Evolutionary conservation across 30 jellyfish, hydroid and myxozoan genomes (phyloP).

Genomic region (Aurelia coerulea): DNA sequence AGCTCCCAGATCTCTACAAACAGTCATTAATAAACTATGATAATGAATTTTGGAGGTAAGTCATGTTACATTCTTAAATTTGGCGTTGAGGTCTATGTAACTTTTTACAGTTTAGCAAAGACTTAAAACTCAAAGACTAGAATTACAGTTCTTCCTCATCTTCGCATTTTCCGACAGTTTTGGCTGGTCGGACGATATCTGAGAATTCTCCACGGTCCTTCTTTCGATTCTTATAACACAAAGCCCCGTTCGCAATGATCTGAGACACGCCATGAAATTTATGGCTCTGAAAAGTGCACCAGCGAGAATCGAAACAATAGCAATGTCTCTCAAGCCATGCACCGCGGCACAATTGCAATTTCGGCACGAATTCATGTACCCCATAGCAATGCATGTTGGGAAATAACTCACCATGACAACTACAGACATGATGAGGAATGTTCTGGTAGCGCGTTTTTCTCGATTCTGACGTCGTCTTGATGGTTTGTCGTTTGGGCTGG

Average conservation of each 20-base stretch:
- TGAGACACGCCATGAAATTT: slow-evolving; percentile 49
- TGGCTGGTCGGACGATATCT: slow-evolving; percentile 55
- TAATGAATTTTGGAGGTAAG: too few relatives aligned
- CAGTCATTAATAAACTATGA: too few relatives aligned
- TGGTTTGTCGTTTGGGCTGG: slow-evolving; percentile 34
- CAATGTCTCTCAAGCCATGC: slow-evolving; percentile 67
- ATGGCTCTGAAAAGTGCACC: slow-evolving; percentile 71
- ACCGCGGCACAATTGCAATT: slow-evolving; percentile 68
- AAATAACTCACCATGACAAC: slow-evolving; percentile 51
- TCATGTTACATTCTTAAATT: too few relatives aligned
- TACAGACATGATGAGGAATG: slow-evolving; percentile 53
- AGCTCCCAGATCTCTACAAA: too few relatives aligned
- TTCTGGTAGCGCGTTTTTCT: slow-evolving; percentile 62
- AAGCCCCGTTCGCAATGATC: slow-evolving; percentile 45
- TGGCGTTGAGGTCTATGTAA: too few relatives aligned
- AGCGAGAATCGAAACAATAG: slow-evolving; percentile 63
- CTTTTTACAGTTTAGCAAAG: too few relatives aligned
- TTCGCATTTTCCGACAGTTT: neutral
- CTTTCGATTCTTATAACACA: slow-evolving; percentile 4
- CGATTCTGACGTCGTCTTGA: slow-evolving; percentile 57
- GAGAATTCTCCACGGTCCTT: slow-evolving; percentile 32
- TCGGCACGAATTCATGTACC: slow-evolving; percentile 65
- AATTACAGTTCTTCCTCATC: neutral
- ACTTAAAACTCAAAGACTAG: too few relatives aligned
- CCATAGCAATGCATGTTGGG: slow-evolving; percentile 66